Percentiles rank a stretch among this genome's conserved stretches.
phyloP scores from a whole-genome alignment of 2,113 vertebrate species.

The Amphiprion percula region DNA sequence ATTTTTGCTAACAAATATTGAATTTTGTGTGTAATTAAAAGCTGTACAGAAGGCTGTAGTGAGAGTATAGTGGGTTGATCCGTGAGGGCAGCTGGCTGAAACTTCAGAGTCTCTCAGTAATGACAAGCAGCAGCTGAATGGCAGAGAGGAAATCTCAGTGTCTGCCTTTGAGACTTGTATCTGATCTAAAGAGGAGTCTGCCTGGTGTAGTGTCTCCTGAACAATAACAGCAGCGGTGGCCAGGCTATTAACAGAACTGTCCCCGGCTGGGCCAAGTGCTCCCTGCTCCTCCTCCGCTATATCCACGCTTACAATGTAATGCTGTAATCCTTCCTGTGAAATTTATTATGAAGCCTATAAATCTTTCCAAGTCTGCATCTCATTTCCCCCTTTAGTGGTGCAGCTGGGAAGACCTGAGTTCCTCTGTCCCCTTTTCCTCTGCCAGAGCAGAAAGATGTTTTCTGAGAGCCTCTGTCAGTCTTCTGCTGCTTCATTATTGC shows the following conservation, averaged over 20 bases:
- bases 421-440: constrained; percentile 41
- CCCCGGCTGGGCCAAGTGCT: constrained; percentile 37
- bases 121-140: constrained; percentile 72
- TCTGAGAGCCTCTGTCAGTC: constrained; percentile 22
- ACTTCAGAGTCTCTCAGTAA: constrained; percentile 63
- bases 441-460: constrained; percentile 50
- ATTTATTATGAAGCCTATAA: constrained; percentile 68
- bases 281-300: constrained; percentile 36
- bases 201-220: constrained; percentile 40
- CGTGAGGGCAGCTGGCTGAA: constrained; percentile 58
- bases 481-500: constrained; percentile 23
- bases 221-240: constrained; percentile 68
- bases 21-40: constrained; percentile 17
- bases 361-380: constrained; percentile 66
- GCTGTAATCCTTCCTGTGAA: constrained; percentile 75
- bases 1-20: not conserved
- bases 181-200: constrained; percentile 64
- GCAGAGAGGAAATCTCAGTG: constrained; percentile 64
- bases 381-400: constrained; percentile 63
- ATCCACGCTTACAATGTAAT: constrained; percentile 68
- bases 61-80: constrained; percentile 41
- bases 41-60: constrained; percentile 4
- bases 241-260: constrained; percentile 70
- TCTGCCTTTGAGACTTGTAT: constrained; percentile 62
- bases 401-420: constrained; percentile 64